phyloP scores from a whole-genome alignment of 1,140 invertebrate species.

The Drosophila novamexicana region DNA sequence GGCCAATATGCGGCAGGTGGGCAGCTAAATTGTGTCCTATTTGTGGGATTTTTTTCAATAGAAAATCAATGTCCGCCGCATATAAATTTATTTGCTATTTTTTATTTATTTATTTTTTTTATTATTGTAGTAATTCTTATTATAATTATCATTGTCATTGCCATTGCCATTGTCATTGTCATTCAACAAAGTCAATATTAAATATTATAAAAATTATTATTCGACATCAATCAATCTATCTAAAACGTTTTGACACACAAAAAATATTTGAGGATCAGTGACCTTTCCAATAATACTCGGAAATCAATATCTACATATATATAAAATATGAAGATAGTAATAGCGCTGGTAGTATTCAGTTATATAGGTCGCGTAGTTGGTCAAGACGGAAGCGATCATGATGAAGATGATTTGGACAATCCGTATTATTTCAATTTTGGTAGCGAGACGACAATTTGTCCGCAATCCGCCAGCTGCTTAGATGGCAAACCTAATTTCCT shows the following conservation, averaged over 20 bases:
- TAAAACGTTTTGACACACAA: too few species aligned
- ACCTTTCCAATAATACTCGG: neutral
- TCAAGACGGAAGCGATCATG: neutral
- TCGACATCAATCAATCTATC: too few species aligned
- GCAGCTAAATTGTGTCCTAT: neutral
- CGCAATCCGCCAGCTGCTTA: neutral
- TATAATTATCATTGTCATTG: too few species aligned
- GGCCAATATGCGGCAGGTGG: conserved; percentile 2
- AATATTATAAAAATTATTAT: too few species aligned
- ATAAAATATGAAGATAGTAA: conserved; percentile 7
- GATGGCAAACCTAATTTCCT: conserved; percentile 38
- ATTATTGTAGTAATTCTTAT: too few species aligned
- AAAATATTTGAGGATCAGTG: neutral
- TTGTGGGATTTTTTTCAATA: too few species aligned
- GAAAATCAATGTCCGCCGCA: too few species aligned
- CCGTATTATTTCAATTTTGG: conserved; percentile 41
- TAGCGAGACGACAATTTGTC: conserved; percentile 25
- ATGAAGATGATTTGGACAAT: neutral
- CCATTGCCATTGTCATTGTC: too few species aligned
- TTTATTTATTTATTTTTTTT: too few species aligned
- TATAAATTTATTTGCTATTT: too few species aligned
- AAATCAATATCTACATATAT: neutral
- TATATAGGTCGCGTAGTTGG: neutral
- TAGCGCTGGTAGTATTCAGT: neutral
- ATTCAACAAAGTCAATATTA: too few species aligned